A percentile compares a stretch with the other conserved stretches of the same genome.
Conservation (phyloP, 2,797 vertebrate genomes). For the Cyprinodon diabolis region DNA sequence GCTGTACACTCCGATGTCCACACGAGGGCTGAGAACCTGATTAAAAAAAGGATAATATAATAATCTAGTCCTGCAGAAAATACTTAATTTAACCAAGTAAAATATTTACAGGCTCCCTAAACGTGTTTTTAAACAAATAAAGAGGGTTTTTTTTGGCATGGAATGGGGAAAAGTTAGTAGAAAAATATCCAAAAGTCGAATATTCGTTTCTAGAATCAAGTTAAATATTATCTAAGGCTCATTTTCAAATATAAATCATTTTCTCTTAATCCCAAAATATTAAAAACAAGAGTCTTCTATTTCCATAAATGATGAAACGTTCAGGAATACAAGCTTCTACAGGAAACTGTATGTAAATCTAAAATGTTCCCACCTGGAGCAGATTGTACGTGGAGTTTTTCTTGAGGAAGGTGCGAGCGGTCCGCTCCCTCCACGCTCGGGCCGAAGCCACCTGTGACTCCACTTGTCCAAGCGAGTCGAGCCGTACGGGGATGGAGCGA, state of each 20-base stretch:
- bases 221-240: too few relatives aligned
- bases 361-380: constrained; percentile 83
- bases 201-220: neutral
- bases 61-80: neutral
- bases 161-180: neutral
- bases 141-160: neutral
- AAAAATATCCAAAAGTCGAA: neutral
- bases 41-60: neutral
- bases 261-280: neutral
- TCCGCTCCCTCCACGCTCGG: constrained; percentile 95
- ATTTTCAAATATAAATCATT: too few relatives aligned
- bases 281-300: neutral
- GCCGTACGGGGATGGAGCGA: constrained; percentile 92
- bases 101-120: neutral
- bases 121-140: neutral
- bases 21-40: constrained; percentile 94
- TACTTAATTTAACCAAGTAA: neutral
- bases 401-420: constrained; percentile 94
- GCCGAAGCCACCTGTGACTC: constrained; percentile 96
- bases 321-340: neutral
- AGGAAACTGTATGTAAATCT: neutral
- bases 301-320: neutral
- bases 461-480: constrained; percentile 92
- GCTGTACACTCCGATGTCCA: constrained; percentile 94
- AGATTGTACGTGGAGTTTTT: constrained; percentile 96